Evolutionary conservation across 2,113 vertebrate genomes (phyloP).

Genomic region (Sturnira hondurensis): DNA sequence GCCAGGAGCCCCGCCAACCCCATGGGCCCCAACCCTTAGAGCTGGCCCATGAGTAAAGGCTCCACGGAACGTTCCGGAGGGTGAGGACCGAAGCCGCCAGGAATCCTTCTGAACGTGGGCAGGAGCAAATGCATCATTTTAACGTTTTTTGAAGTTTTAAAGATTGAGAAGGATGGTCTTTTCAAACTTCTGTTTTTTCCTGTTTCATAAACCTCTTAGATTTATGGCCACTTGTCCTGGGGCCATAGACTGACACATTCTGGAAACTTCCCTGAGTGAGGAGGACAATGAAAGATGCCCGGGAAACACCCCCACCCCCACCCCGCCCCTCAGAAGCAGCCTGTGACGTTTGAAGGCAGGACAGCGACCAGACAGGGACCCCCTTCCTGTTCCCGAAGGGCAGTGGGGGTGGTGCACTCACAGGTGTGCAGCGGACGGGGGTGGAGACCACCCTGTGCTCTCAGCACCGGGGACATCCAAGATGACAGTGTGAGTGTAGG

Average conservation of each 20-base stretch:
- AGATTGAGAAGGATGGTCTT: background rate
- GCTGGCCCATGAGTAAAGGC: fast-evolving
- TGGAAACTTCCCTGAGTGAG: conserved; percentile 9
- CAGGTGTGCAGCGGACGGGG: no score
- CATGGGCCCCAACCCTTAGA: fast-evolving
- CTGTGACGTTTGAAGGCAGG: conserved; percentile 62
- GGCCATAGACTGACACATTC: background rate
- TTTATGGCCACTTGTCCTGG: conserved; percentile 18
- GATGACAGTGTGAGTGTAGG: conserved; percentile 31
- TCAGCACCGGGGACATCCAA: no score
- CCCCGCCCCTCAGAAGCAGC: conserved; percentile 31
- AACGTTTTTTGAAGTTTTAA: conserved; percentile 29
- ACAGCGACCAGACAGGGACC: conserved; percentile 76
- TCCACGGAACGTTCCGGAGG: background rate
- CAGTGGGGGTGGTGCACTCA: no score
- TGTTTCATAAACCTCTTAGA: conserved; percentile 15
- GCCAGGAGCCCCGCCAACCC: fast-evolving
- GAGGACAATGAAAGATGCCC: conserved; percentile 16
- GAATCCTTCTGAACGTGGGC: background rate
- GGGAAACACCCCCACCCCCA: conserved; percentile 38
- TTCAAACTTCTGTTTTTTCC: conserved; percentile 27
- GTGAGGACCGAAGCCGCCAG: no score
- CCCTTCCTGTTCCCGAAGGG: conserved; percentile 29
- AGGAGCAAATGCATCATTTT: background rate
- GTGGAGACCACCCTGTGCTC: no score